These are phyloP conservation scores for Rhodinocichla rosea DNA, from an alignment of 2,113 vertebrate species.

Conservation along the genomic window DNA sequence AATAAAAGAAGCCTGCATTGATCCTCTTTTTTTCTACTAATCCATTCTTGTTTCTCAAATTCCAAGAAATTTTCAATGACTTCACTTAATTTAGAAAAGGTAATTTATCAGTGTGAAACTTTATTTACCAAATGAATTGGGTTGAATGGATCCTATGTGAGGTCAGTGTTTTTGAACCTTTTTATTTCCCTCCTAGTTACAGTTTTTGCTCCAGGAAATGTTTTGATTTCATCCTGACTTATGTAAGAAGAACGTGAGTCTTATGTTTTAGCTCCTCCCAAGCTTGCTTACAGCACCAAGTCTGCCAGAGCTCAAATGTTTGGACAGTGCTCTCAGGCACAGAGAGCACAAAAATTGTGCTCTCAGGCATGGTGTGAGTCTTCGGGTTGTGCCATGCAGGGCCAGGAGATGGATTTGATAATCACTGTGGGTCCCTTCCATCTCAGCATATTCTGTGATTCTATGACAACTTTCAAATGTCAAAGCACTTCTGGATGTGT, in stretches of 20 bases:
- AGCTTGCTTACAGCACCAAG: background rate
- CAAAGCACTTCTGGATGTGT: background rate
- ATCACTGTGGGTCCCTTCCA: background rate
- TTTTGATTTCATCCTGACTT: background rate
- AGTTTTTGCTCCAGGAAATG: background rate
- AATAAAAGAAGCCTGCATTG: background rate
- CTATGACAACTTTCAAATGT: background rate
- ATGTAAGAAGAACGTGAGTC: accelerated
- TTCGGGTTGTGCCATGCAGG: background rate
- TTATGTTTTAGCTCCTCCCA: background rate
- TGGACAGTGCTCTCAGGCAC: background rate
- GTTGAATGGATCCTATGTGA: background rate
- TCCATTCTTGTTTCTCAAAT: background rate
- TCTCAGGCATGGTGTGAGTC: background rate
- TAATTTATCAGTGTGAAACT: background rate
- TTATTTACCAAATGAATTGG: background rate
- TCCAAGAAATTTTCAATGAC: background rate
- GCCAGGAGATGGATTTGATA: background rate
- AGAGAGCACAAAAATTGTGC: too few species aligned
- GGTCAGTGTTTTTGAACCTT: background rate
- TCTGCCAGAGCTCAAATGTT: background rate
- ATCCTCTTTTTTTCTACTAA: background rate
- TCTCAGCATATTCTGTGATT: background rate
- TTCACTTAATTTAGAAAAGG: background rate
- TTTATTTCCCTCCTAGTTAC: background rate